Evolutionary conservation across 2,888 invertebrate genomes (phyloP), one percentile per base, ranked within the genome.

Genomic region (Drosophila borborema): DNA sequence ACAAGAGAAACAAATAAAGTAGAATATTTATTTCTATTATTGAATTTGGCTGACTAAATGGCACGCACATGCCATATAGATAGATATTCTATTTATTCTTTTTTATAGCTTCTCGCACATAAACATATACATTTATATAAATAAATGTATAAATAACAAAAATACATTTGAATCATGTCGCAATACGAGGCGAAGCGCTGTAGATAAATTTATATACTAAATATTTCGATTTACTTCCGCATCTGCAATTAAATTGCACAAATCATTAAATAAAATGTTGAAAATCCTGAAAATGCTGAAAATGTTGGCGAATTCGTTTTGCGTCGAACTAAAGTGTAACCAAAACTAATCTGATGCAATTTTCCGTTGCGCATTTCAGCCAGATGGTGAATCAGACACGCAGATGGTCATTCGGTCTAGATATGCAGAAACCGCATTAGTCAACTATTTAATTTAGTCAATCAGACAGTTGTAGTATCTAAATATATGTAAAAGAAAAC

Each of bases 231-330:
- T 60, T 49, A 70, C 61, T 77, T 77, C 80, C 77, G 77, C 80
- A 66, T 69, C 49, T 65, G 77, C 74, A 75, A 74, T 74, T 74
- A 62, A 74, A 65, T 65, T 59, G 61, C 59, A 58, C 41, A 60
- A 60, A 64, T 64, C 60, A 55, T 60, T 28, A 51, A 61, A 58
- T 55, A 16, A 45, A 68, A 62, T 67, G 61, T 34, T 56, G 38
- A 41, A 61, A 66, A 54, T 48, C 23, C 18, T 46, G n/a, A 49
- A 31, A 48, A 48, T 28, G 49, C 36, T 46, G 49, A 34, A 34
- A 49, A 49, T 49, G 49, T 51, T 34, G 51, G 36, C 34, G 10
- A 43, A 60, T 53, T 51, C 38, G 34, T 31, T 46, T 40, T n/a
- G 54, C 12, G 31, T 48, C 38, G 28, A n/a, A 12, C n/a, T 2